These are phyloP conservation scores for Rafetus swinhoei DNA, from an alignment of 2,113 vertebrate species.

Conservation along the genomic window DNA sequence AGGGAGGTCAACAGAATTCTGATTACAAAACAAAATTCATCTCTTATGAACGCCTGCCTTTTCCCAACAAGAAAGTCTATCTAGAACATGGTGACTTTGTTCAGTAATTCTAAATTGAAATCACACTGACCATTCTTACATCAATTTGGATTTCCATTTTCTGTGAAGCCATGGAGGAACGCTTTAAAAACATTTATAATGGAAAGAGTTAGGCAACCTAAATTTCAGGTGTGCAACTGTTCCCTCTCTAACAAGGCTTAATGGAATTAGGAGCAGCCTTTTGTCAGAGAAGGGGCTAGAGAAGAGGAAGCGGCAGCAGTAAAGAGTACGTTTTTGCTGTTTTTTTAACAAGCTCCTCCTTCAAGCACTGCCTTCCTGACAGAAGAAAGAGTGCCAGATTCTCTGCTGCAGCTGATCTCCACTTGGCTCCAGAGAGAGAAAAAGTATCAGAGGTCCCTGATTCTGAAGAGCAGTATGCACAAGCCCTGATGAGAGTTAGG, in stretches of 20 bases:
- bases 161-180: not conserved
- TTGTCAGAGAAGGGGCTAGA: not conserved
- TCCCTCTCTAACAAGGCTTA: not conserved
- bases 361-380: too few relatives aligned
- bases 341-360: too few relatives aligned
- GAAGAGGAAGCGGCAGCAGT: not conserved
- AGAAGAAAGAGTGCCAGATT: too few relatives aligned
- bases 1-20: not conserved
- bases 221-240: too few relatives aligned
- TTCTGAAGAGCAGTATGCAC: accelerated
- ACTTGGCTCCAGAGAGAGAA: not conserved
- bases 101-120: not conserved
- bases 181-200: not conserved
- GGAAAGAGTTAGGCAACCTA: not conserved
- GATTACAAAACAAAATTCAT: accelerated
- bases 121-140: not conserved
- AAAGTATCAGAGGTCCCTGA: not conserved
- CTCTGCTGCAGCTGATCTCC: not conserved
- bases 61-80: not conserved
- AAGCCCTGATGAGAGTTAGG: not conserved
- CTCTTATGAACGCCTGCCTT: accelerated
- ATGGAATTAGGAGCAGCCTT: not conserved
- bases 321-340: too few relatives aligned
- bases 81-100: not conserved
- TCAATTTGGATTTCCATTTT: accelerated